Conservation (phyloP, 30 jellyfish, hydroid and myxozoan species). For the Aurelia aurita region DNA sequence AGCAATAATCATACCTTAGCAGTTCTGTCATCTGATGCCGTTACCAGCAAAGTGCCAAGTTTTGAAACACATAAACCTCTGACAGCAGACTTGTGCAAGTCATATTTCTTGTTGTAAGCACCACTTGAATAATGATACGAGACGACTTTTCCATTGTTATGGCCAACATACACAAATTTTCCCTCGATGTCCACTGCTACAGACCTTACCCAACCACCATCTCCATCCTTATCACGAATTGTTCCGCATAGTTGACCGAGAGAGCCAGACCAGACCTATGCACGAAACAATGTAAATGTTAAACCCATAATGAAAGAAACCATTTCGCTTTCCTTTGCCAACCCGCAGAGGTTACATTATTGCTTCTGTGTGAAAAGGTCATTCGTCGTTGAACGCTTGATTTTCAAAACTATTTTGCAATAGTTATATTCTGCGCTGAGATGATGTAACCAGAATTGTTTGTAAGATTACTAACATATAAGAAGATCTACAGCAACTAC, state of each 20-base stretch:
- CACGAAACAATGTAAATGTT: background rate
- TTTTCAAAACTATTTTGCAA: no score
- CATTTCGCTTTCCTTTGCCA: no score
- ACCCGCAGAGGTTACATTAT: no score
- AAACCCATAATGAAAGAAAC: no score
- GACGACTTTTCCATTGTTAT: conserved; percentile 70
- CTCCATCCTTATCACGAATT: background rate
- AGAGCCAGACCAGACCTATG: conserved; percentile 88
- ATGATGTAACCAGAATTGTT: no score
- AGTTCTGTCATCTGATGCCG: conserved; percentile 69
- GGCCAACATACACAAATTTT: conserved; percentile 64
- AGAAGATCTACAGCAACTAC: no score
- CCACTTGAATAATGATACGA: conserved; percentile 40
- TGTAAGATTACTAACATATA: no score
- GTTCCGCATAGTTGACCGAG: conserved; percentile 74
- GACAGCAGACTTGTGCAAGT: conserved; percentile 72
- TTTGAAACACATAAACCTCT: conserved; percentile 60
- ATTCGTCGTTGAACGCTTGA: no score
- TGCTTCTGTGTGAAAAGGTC: no score
- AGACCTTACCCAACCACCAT: conserved; percentile 71
- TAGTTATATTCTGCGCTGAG: no score
- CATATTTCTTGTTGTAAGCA: background rate
- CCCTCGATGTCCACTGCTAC: conserved; percentile 65
- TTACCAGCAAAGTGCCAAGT: conserved; percentile 11
- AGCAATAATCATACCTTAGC: conserved; percentile 34